Percentiles rank a stretch among this genome's conserved stretches.
Conservation (phyloP, 2,888 invertebrate species). For the Erebia ligea region DNA sequence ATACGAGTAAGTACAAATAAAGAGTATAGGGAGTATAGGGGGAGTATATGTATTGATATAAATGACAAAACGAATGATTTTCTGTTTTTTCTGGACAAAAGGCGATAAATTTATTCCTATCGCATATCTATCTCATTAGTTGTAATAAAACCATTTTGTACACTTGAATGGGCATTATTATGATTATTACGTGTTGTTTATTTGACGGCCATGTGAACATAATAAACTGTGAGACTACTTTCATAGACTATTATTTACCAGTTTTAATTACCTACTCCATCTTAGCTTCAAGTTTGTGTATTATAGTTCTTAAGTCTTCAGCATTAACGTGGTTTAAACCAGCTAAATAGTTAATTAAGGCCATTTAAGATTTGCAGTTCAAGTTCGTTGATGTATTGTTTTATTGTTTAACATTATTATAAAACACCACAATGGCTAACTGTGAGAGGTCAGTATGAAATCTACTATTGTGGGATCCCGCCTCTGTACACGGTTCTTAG, state of each 20-base stretch:
- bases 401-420: slow-evolving; percentile 22
- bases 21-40: too few relatives aligned
- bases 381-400: slow-evolving; percentile 36
- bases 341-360: slow-evolving; percentile 2
- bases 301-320: slow-evolving; percentile 6
- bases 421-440: slow-evolving; percentile 27
- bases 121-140: background rate
- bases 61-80: too few relatives aligned
- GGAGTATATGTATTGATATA: too few relatives aligned
- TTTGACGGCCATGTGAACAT: slow-evolving; percentile 61
- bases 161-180: slow-evolving; percentile 21
- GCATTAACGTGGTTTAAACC: slow-evolving; percentile 8
- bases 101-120: background rate
- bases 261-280: background rate
- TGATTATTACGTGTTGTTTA: slow-evolving; percentile 19
- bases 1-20: too few relatives aligned
- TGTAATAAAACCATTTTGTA: slow-evolving; percentile 1
- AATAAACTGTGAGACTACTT: slow-evolving; percentile 40
- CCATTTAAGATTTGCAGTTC: slow-evolving; percentile 33
- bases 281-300: background rate
- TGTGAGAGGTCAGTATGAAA: slow-evolving; percentile 24
- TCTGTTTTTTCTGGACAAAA: too few relatives aligned
- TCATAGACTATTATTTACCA: slow-evolving; percentile 23
- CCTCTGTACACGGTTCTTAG: background rate
- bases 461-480: slow-evolving; percentile 21